Percentiles rank a stretch among this genome's conserved stretches.
Conservation (phyloP, 2,113 vertebrate genomes). For the Thalassoma bifasciatum region DNA sequence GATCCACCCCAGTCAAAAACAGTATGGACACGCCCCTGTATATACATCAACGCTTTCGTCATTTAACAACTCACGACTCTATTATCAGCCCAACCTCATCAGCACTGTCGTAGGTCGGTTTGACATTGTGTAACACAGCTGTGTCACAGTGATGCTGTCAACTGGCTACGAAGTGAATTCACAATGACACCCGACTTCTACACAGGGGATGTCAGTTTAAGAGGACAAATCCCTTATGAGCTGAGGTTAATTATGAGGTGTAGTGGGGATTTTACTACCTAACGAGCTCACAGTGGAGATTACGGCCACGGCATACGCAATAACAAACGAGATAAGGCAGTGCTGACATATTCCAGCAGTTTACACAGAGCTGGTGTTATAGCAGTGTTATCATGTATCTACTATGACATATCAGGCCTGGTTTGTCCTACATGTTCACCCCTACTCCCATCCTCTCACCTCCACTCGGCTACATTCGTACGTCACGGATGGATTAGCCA, state of each 20-base stretch:
- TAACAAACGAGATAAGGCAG: background rate
- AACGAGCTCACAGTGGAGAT: conserved; percentile 2
- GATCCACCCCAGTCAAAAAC: too few relatives aligned
- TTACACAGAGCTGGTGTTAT: background rate
- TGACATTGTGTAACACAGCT: background rate
- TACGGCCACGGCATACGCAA: background rate
- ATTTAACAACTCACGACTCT: background rate
- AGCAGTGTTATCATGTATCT: background rate
- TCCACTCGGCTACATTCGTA: conserved; percentile 50
- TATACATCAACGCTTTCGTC: background rate
- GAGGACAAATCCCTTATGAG: background rate
- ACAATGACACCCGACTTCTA: conserved; percentile 10
- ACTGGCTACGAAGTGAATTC: background rate
- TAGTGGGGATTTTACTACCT: background rate
- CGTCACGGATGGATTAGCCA: conserved; percentile 74
- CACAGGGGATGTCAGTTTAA: background rate
- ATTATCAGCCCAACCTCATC: background rate
- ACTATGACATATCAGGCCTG: background rate
- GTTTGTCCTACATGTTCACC: conserved; percentile 18
- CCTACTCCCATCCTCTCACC: conserved; percentile 42
- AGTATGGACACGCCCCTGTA: too few relatives aligned
- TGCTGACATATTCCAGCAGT: conserved; percentile 7
- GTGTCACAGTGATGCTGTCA: background rate
- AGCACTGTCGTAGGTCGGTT: background rate
- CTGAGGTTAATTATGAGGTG: background rate